Evolutionary conservation across 2,113 vertebrate genomes (phyloP), one percentile per base, ranked within the genome.

Genomic region (Agapornis roseicollis): DNA sequence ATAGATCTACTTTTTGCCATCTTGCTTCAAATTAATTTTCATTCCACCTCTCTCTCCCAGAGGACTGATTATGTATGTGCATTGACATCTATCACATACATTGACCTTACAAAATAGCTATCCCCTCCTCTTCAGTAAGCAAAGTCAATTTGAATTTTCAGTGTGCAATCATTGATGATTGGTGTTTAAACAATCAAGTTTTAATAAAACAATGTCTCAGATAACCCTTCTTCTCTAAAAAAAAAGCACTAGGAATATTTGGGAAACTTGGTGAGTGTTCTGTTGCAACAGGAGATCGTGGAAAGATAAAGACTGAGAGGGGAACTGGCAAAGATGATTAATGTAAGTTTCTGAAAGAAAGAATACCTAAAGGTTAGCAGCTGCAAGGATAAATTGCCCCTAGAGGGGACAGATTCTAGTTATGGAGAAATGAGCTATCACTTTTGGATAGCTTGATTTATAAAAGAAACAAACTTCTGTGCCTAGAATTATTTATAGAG

Each of bases 401-500:
- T 79, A 66, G 61, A 84, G 72, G 61, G 76, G 69, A 96, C 60
- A 84, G 74, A 64, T 60, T 81, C 49, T 49, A 86, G 81, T 84
- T 91, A 81, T 5, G 4, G 24, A 95, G 65, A 94, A 96, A 94
- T 81, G 46, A 93, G 65, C 49, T 91, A 92, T 95, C 41, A 35
- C 44, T 92, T 96, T 91, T 86, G 79, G 86, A 86, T 90, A 86
- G 78, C 65, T 91, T 92, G 92, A 97, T 96, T 93, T 90, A 76
- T 93, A 92, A 92, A 93, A 73, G 73, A 96, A 85, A 91, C 88
- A 95, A 92, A 88, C 46, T 77, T 90, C 61, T 27, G 33, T 70
- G 46, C 31, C 44, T 80, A 58, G 33, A 89, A 87, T 82, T 95
- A 94, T 88, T 93, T 96, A 93, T 86, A 81, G 74, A 96, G 60